Evolutionary conservation across 2,888 invertebrate genomes (phyloP).

Genomic region (Mesorhabditis sp.): DNA sequence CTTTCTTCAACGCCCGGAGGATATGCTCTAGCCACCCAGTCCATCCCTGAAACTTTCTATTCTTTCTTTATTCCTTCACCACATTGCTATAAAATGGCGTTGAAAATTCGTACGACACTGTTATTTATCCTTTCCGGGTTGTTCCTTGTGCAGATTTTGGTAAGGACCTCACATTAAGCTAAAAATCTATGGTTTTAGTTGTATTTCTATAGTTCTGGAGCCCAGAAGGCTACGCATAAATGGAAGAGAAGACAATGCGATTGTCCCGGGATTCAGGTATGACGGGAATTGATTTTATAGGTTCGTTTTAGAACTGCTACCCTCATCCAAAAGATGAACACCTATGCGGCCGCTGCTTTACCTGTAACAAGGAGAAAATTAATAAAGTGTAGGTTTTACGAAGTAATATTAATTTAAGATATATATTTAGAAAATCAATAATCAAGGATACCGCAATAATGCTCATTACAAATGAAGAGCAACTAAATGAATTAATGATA

Average conservation of each 20-base stretch:
- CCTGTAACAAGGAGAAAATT: constrained; percentile 5
- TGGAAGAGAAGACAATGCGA: neutral
- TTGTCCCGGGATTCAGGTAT: neutral
- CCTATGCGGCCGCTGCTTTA: constrained; percentile 27
- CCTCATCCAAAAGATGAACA: constrained; percentile 21
- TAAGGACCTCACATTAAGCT: neutral
- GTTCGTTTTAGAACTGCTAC: constrained; percentile 20
- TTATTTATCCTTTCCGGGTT: neutral
- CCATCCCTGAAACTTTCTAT: too few species aligned
- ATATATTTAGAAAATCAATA: neutral
- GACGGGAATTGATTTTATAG: neutral
- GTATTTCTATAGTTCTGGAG: neutral
- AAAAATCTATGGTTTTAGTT: neutral
- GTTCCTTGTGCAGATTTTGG: neutral
- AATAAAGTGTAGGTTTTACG: neutral
- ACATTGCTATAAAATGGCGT: constrained; percentile 2
- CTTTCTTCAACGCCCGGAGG: neutral
- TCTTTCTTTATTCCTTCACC: neutral
- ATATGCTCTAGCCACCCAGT: too few species aligned
- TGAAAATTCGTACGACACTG: neutral
- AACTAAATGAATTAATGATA: neutral
- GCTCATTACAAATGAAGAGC: constrained; percentile 1
- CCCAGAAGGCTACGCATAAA: neutral
- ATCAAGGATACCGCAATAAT: neutral
- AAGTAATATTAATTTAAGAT: neutral